Conservation (phyloP, 2,797 vertebrate species). For the Rachycentron canadum region DNA sequence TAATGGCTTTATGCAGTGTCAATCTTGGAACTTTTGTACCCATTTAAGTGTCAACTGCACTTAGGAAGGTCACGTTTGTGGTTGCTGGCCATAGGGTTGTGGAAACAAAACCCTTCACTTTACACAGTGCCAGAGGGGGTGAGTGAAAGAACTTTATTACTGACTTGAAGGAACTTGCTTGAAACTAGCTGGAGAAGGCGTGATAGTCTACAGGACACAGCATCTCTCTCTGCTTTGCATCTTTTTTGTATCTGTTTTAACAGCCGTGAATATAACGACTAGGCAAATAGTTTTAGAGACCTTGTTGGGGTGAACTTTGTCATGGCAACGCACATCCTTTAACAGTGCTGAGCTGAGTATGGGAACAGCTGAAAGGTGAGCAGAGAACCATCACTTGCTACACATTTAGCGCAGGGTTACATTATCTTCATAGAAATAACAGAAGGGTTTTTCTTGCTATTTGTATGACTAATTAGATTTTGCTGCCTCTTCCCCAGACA, state of each 20-base stretch:
- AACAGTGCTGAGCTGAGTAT: conserved; percentile 79
- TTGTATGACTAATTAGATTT: conserved; percentile 3
- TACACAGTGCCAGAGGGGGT: conserved; percentile 40
- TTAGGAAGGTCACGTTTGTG: conserved; percentile 62
- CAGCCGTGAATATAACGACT: conserved; percentile 12
- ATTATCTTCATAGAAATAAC: conserved; percentile 4
- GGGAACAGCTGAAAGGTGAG: conserved; percentile 88
- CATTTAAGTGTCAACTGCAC: conserved; percentile 65
- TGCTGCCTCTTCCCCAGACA: neutral
- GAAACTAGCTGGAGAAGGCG: conserved; percentile 40
- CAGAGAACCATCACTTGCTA: conserved; percentile 44
- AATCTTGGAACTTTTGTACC: conserved; percentile 69
- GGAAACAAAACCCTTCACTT: conserved; percentile 55
- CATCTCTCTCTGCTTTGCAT: conserved; percentile 38
- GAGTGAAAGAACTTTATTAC: conserved; percentile 57
- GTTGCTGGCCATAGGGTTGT: conserved; percentile 44
- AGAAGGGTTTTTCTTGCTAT: neutral
- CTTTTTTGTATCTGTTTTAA: conserved; percentile 31
- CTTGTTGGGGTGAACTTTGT: conserved; percentile 49
- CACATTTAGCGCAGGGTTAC: conserved; percentile 3
- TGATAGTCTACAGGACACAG: conserved; percentile 15
- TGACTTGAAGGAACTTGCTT: conserved; percentile 31
- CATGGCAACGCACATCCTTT: conserved; percentile 61
- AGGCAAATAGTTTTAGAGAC: conserved; percentile 40
- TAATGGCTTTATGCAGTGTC: conserved; percentile 68